These are phyloP conservation scores for Oreochromis tanganicae DNA, from an alignment of 2,113 vertebrate species.

Conservation along the genomic window DNA sequence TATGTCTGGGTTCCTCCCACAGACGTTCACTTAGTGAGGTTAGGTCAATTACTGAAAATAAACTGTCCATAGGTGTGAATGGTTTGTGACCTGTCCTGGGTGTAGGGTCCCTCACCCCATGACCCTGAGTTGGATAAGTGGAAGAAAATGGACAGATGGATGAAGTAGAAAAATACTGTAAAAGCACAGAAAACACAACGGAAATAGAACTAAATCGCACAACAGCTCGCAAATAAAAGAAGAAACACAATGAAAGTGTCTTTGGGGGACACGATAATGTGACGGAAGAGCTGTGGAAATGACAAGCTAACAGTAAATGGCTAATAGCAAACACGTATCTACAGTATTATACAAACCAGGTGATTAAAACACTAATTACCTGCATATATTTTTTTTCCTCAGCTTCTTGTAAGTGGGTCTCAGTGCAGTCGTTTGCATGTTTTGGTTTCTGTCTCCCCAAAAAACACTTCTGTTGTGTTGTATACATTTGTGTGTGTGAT, in stretches of 20 bases:
- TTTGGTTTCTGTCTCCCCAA: not conserved
- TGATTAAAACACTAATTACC: not conserved
- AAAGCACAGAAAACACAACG: not conserved
- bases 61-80: not conserved
- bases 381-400: not conserved
- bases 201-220: not conserved
- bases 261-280: not conserved
- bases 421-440: not conserved
- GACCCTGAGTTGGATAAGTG: not conserved
- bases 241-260: not conserved
- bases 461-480: not conserved
- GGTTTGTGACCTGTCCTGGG: not conserved
- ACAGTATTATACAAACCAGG: not conserved
- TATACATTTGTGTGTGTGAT: not conserved
- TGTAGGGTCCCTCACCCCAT: not conserved
- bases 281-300: not conserved
- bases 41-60: not conserved
- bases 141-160: not conserved
- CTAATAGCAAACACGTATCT: not conserved
- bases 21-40: not conserved
- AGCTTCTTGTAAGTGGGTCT: not conserved
- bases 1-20: not conserved
- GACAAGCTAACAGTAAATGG: not conserved
- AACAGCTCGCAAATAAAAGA: not conserved
- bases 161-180: accelerated